Base-by-base conservation (phyloP, 2,797 vertebrate genomes). In the Euphonia xanthogaster region DNA sequence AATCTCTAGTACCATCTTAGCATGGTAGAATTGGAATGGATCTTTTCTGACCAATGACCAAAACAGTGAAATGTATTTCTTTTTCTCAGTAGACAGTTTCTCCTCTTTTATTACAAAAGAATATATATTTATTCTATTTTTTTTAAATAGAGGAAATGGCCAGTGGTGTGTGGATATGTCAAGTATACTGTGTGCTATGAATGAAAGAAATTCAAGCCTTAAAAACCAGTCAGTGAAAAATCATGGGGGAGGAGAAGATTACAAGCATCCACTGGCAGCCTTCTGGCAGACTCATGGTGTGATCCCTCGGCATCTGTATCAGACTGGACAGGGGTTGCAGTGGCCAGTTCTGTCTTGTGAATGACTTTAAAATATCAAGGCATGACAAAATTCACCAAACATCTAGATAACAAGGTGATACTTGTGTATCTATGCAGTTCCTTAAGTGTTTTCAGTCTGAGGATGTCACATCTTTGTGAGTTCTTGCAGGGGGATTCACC, bases 331-430 rank as follows among this genome's bases (percentile, higher is more conserved):
- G 60, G 37, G 30, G 40, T 58, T 54, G 47, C 44, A 35, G 6
- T 57, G 83, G 20, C 68, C 61, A 40, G 3, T 65, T 93, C n/a
- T 53, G 13, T 35, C 23, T 65, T 33, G 18, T 76, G 47, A 75
- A 72, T 76, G 62, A 63, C 51, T 91, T 80, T 7, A 81, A 30
- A 60, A 91, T 80, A 84, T 37, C 30, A 82, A 45, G 86, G 58
- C 44, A n/a, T 84, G 20, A 42, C 85, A 23, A 16, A 88, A 91
- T 13, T 22, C 42, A 19, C 2, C 0, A 24, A 87, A 74, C 27
- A 75, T 14, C 12, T 75, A 25, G 27, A 44, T 91, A 39, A 28
- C 1, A 25, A 62, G 66, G 63, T n/a, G n/a, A 2, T 48, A 14
- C 21, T 76, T 63, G 30, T 42, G 10, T 60, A 31, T 67, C 55